Percentiles rank a stretch among this genome's conserved stretches.
These are phyloP conservation scores for Sarcophilus harrisii DNA, from an alignment of 2,797 vertebrate genomes.

Conservation along the genomic window DNA sequence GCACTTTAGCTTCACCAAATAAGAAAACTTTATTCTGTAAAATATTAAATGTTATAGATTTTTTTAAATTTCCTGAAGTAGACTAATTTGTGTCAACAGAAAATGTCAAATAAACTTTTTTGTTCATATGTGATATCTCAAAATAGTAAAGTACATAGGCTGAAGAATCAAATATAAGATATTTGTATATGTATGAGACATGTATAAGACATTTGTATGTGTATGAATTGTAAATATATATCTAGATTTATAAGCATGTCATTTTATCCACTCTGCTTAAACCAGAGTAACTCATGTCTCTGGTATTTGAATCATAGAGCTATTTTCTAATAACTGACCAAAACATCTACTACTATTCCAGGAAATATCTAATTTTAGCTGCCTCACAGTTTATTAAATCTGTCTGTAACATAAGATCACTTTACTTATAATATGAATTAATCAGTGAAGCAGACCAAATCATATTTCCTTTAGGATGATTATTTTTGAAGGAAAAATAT, in stretches of 20 bases:
- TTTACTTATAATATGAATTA: not conserved
- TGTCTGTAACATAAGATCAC: not conserved
- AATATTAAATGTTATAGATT: not conserved
- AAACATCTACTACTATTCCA: not conserved
- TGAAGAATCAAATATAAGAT: not conserved
- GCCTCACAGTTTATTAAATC: not conserved
- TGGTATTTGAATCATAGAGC: not conserved
- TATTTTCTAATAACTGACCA: constrained; percentile 34
- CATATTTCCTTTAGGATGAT: not conserved
- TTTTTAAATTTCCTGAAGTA: not conserved
- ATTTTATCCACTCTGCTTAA: too few relatives aligned
- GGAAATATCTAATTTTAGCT: constrained; percentile 30
- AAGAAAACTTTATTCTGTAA: not conserved
- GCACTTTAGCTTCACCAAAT: not conserved
- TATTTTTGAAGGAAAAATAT: constrained; percentile 24
- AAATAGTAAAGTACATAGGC: not conserved
- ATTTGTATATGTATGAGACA: too few relatives aligned
- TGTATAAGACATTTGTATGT: not conserved
- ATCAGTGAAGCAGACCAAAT: not conserved
- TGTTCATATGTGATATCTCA: not conserved
- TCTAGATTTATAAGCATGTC: not conserved
- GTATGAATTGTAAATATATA: not conserved
- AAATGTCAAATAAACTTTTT: not conserved
- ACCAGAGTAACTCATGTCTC: not conserved
- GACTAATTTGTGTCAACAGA: not conserved